Evolutionary conservation across 2,888 invertebrate species (phyloP), one percentile per base, ranked within the genome.

Genomic region (Ochlodes sylvanus): DNA sequence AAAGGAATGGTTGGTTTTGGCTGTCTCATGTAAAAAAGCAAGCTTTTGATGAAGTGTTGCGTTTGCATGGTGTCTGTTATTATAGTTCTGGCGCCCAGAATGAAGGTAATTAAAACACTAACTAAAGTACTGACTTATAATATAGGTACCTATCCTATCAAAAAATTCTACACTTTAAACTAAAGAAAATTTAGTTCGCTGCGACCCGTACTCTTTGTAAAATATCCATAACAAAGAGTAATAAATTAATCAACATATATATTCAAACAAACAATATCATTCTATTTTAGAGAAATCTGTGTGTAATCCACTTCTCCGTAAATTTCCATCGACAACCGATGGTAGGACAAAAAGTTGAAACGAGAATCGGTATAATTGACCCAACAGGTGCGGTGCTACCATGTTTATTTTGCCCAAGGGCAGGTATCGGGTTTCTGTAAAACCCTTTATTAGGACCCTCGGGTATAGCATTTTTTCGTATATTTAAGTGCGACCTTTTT

Each of bases 311-410:
- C 38, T 34, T 32, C 10, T 17, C 19, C 60, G 71, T 42, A 60
- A 66, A 42, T 70, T 70, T 57, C 44, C 55, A 61, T 69, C 71
- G 71, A 68, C 65, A 62, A 47, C 34, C 67, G 38, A 68, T 69
- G 68, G 76, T 78, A 72, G 47, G 47, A 52, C 57, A 63, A 68
- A 73, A 75, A 75, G 71, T 74, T 72, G 63, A 69, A 75, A 75
- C 76, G 73, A 66, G 79, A 72, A 70, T 72, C 69, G 73, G 73
- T 75, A 78, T 79, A 79, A 79, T 78, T 77, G 77, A 74, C 77
- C n/a, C 78, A 79, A 79, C 79, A 79, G 78, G 79, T 79, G 79
- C 67, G 74, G 72, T 63, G 73, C 76, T 76, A 75, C 76, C 63
- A 76, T 75, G 77, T 79, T 78, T 78, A 76, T 76, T 78, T 76